Conservation (phyloP, 2,113 vertebrate genomes). For the Bubo blakistoni region DNA sequence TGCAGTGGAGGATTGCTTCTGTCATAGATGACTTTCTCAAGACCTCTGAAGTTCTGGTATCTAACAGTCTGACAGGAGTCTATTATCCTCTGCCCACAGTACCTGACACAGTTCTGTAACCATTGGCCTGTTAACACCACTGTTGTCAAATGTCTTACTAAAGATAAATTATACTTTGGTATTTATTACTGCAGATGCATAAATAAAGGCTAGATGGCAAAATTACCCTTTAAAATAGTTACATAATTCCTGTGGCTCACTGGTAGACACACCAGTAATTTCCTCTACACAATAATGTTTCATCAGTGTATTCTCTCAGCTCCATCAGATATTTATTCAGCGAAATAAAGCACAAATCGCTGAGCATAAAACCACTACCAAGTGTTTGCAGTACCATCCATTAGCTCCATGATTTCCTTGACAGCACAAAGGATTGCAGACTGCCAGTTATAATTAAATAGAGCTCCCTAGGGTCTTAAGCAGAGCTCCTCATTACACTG, state of each 20-base stretch:
- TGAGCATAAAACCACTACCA: not conserved
- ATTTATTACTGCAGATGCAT: not conserved
- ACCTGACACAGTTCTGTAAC: not conserved
- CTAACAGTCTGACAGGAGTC: not conserved
- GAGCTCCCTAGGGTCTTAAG: not conserved
- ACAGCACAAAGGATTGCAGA: constrained; percentile 32
- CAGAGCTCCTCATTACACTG: not conserved
- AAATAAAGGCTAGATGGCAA: not conserved
- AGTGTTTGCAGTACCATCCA: not conserved
- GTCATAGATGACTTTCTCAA: not conserved
- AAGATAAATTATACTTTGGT: not conserved
- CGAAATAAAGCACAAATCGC: constrained; percentile 19
- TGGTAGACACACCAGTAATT: not conserved
- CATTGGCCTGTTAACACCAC: not conserved
- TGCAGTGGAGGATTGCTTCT: not conserved
- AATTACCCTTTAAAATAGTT: not conserved
- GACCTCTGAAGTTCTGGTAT: not conserved
- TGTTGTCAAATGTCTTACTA: not conserved
- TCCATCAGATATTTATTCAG: not conserved
- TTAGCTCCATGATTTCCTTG: constrained; percentile 19
- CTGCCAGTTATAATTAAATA: constrained; percentile 21
- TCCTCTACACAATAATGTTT: not conserved
- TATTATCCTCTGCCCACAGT: not conserved
- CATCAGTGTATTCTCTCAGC: not conserved
- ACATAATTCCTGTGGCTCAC: not conserved